Base-by-base conservation (phyloP, 1,140 invertebrate species). In the Diabrotica undecimpunctata region DNA sequence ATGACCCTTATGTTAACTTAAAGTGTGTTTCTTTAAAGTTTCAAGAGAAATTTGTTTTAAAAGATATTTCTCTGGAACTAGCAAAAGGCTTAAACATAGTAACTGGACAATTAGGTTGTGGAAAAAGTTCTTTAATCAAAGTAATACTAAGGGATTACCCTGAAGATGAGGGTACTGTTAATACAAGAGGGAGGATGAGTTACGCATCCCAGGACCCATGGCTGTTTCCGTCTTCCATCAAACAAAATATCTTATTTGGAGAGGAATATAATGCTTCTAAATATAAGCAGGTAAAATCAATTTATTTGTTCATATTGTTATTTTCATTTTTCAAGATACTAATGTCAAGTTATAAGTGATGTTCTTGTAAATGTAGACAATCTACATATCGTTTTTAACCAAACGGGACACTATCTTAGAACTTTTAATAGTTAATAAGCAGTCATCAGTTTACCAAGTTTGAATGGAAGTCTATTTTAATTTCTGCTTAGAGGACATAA, bases 171-270 rank as follows among this genome's bases (percentile, higher is more conserved):
- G 93, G 93, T 0, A 79, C 72, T 7, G 55, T 66, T 11, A 62
- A 62, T 39, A 63, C 25, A 9, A 79, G 81, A 62, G 93, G 93
- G 10, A 84, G 78, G 37, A 77, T 95, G 2, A 87, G 90, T 5
- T 95, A 94, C 77, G 86, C 89, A 3, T 86, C 90, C 12, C 91
- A 94, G 78, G 88, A 92, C 69, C 83, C 91, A 0, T 94, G 91
- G 91, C 80, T 93, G 0, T 88, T 88, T 73, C 84, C 87, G 0
- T 87, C 82, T 0, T 83, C 77, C 12, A 72, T 81, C 5, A 72
- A 81, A 65, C 84, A 89, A 70, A 90, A 90, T 75, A 87, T 90
- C 58, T 66, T 87, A 0, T 89, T 90, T 77, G 87, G 87, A 6
- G 61, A 74, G 64, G 13, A 59, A 12, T 72, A 66, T 53, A 65